phyloP scores from a whole-genome alignment of 2,888 invertebrate genomes.

The Netelia inedita region DNA sequence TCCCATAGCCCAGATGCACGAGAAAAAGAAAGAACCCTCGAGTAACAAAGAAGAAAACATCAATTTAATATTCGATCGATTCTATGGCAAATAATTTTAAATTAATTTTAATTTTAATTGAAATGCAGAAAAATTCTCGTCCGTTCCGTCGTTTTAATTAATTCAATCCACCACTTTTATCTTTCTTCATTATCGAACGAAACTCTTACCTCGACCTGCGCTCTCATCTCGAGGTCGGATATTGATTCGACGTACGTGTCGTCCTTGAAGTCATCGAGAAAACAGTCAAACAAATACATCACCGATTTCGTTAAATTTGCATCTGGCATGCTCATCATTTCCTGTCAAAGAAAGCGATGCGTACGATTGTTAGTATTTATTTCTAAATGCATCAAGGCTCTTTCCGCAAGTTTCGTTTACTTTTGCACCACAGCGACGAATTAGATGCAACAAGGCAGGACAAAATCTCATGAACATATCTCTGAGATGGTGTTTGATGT shows the following conservation, averaged over 20 bases:
- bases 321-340: conserved; percentile 94
- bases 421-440: conserved; percentile 90
- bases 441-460: conserved; percentile 91
- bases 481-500: conserved; percentile 89
- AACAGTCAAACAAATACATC: conserved; percentile 95
- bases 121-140: too few relatives aligned
- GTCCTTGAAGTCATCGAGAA: conserved; percentile 94
- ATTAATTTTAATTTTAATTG: too few relatives aligned
- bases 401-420: conserved; percentile 81
- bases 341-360: conserved; percentile 85
- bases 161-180: not conserved
- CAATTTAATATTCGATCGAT: not conserved
- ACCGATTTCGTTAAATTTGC: conserved; percentile 92
- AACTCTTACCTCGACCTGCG: conserved; percentile 91
- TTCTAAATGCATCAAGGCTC: not conserved
- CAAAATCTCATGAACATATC: conserved; percentile 93
- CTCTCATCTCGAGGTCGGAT: conserved; percentile 92
- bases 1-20: conserved; percentile 96
- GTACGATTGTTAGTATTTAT: not conserved
- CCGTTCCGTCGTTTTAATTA: too few relatives aligned
- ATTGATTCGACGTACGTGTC: conserved; percentile 90
- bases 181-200: not conserved
- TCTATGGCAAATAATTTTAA: not conserved
- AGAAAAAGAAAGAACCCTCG: conserved; percentile 96
- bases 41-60: conserved; percentile 64